These are phyloP conservation scores for Mus pahari DNA, from an alignment of 2,113 vertebrate genomes.

Conservation along the genomic window DNA sequence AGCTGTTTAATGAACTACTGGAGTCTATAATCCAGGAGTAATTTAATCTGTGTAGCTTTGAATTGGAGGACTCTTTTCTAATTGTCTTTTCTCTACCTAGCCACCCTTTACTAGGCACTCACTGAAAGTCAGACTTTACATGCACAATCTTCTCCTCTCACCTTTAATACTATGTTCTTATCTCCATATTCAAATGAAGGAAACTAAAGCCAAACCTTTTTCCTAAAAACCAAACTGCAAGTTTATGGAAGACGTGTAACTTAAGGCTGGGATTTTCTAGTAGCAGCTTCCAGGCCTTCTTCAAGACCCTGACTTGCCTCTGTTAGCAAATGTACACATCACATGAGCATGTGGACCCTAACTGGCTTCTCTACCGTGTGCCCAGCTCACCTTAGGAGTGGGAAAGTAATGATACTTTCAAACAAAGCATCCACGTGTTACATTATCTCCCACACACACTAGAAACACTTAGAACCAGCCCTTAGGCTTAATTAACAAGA, in stretches of 20 bases:
- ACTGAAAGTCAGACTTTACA: neutral
- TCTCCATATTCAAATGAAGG: neutral
- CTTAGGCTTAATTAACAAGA: constrained; percentile 44
- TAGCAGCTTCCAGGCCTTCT: neutral
- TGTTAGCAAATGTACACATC: neutral
- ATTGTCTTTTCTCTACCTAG: constrained; percentile 14
- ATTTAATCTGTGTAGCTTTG: neutral
- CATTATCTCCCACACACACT: constrained; percentile 9
- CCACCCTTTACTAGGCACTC: neutral
- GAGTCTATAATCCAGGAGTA: neutral
- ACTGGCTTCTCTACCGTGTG: neutral
- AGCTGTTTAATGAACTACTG: neutral
- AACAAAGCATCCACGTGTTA: neutral
- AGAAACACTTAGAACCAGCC: constrained; percentile 7
- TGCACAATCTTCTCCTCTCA: neutral
- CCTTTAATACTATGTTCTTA: neutral
- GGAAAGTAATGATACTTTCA: neutral
- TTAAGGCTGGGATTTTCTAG: neutral
- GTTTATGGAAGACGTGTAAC: neutral
- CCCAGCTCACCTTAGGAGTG: neutral
- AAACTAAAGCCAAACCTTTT: neutral
- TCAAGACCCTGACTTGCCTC: neutral
- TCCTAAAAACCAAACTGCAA: neutral
- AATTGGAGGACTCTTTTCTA: neutral
- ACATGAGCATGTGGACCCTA: accelerated